Percentiles rank a stretch among this genome's conserved stretches.
Evolutionary conservation across 1,140 invertebrate species (phyloP).

Genomic region (Zophobas morio): DNA sequence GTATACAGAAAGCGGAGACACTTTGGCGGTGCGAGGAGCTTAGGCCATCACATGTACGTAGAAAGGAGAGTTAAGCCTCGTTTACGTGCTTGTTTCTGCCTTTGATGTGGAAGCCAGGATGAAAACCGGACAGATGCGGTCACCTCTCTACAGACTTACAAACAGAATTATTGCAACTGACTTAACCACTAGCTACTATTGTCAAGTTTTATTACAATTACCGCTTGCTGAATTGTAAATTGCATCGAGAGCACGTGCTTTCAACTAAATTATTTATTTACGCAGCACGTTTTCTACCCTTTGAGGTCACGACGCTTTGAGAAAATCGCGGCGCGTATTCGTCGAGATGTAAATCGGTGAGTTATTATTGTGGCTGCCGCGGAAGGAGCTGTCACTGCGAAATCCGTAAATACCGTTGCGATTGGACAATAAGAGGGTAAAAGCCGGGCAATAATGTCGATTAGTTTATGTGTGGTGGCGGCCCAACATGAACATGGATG

Average conservation of each 20-base stretch:
- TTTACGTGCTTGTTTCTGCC: constrained; percentile 47
- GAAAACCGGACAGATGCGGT: constrained; percentile 55
- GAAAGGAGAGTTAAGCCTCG: constrained; percentile 47
- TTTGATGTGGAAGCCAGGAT: constrained; percentile 59
- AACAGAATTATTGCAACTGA: constrained; percentile 61
- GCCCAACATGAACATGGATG: constrained; percentile 28
- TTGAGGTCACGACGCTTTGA: too few relatives aligned
- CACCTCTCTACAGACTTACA: constrained; percentile 55
- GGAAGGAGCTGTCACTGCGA: not conserved
- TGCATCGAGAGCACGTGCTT: constrained; percentile 23
- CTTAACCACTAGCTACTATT: constrained; percentile 53
- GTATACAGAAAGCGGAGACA: constrained; percentile 36
- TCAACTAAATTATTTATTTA: constrained; percentile 28
- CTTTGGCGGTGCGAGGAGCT: constrained; percentile 42
- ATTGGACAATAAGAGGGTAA: not conserved
- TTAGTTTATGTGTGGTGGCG: constrained; percentile 38
- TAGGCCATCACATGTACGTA: constrained; percentile 45
- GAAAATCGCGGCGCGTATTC: not conserved
- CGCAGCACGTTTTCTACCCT: not conserved
- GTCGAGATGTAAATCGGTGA: not conserved
- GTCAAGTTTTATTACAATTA: constrained; percentile 55
- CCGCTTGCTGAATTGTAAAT: constrained; percentile 44
- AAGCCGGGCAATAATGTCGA: constrained; percentile 19
- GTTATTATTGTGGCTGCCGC: not conserved
- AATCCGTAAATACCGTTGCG: not conserved